Evolutionary conservation across 2,113 vertebrate species (phyloP).

Genomic region (Myiozetetes cayanensis): DNA sequence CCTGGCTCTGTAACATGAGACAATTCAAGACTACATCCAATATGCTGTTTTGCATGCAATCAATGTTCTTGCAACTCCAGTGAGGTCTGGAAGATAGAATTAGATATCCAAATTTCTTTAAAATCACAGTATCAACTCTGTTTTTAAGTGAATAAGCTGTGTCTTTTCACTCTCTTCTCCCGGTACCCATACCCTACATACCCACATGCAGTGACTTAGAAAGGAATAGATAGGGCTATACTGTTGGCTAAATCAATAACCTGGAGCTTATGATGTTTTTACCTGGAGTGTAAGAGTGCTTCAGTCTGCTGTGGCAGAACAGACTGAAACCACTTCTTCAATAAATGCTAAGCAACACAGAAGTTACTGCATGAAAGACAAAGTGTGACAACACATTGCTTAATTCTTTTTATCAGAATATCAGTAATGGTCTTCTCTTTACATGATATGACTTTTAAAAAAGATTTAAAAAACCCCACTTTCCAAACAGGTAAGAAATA

Average conservation of each 20-base stretch:
- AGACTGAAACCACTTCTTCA: not conserved
- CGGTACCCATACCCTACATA: not conserved
- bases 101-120: not conserved
- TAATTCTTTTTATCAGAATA: not conserved
- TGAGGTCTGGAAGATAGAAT: not conserved
- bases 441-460: not conserved
- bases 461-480: accelerated
- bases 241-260: not conserved
- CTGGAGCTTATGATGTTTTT: not conserved
- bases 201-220: not conserved
- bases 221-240: not conserved
- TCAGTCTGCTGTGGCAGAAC: not conserved
- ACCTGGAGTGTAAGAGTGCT: not conserved
- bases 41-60: not conserved
- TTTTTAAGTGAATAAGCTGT: not conserved
- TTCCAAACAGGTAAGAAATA: not conserved
- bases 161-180: not conserved
- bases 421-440: not conserved
- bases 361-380: not conserved
- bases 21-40: not conserved
- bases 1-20: not conserved
- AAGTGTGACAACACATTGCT: not conserved
- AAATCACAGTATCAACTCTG: not conserved
- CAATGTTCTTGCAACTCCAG: not conserved
- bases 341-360: not conserved